Conservation (phyloP, 2,113 vertebrate species). For the Microcebus ravelobensis region DNA sequence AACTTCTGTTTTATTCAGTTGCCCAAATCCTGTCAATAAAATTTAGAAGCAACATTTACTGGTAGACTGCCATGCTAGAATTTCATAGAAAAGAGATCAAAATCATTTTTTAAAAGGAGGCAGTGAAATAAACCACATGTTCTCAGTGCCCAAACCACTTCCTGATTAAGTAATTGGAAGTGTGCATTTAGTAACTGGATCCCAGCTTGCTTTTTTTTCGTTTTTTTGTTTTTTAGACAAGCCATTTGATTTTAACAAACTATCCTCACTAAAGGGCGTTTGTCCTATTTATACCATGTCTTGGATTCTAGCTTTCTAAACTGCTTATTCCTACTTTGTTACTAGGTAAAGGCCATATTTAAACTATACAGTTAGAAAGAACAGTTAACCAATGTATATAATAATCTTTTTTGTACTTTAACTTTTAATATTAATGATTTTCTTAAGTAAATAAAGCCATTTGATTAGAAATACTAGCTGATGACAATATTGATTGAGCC, state of each 20-base stretch:
- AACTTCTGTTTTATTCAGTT: background rate
- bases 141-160: conserved; percentile 28
- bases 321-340: conserved; percentile 20
- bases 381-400: background rate
- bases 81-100: conserved; percentile 24
- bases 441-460: conserved; percentile 18
- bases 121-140: conserved; percentile 36
- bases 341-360: conserved; percentile 46
- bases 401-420: conserved; percentile 44
- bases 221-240: background rate
- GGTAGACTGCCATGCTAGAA: conserved; percentile 24
- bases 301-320: conserved; percentile 31
- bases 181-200: background rate
- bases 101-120: background rate
- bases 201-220: background rate
- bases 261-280: background rate
- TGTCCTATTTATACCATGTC: background rate
- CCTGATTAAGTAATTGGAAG: conserved; percentile 17
- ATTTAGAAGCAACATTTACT: conserved; percentile 45
- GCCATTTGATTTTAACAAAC: conserved; percentile 20
- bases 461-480: background rate
- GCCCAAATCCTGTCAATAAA: background rate
- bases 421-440: conserved; percentile 42
- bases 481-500: conserved; percentile 15
- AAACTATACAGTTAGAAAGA: conserved; percentile 31